These are phyloP conservation scores for Salvelinus namaycush DNA, from an alignment of 2,113 vertebrate genomes.

Conservation along the genomic window DNA sequence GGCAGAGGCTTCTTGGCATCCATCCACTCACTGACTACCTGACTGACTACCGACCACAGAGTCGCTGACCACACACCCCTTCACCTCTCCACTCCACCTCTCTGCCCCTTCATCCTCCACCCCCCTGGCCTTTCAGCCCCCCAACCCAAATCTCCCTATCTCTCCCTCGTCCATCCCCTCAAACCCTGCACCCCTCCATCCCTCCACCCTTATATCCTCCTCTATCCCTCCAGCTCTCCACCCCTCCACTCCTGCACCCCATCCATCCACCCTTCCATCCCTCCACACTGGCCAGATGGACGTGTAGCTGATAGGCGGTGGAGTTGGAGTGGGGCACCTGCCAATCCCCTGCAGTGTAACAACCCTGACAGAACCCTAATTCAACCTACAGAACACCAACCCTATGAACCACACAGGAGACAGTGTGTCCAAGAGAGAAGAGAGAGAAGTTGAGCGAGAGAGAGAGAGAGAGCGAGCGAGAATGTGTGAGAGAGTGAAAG, in stretches of 20 bases:
- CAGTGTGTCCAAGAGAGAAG: conserved; percentile 46
- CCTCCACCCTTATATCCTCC: conserved; percentile 3
- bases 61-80: conserved; percentile 32
- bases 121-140: conserved; percentile 34
- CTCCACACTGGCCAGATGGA: conserved; percentile 70
- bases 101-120: conserved; percentile 27
- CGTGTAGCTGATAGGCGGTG: conserved; percentile 64
- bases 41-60: conserved; percentile 50
- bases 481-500: too few relatives aligned
- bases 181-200: conserved; percentile 41
- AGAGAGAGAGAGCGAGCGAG: too few relatives aligned
- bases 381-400: conserved; percentile 67
- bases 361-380: conserved; percentile 79
- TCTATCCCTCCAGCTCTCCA: conserved; percentile 34
- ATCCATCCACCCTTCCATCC: conserved; percentile 55
- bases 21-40: conserved; percentile 41
- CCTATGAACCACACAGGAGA: conserved; percentile 63
- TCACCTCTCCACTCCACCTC: conserved; percentile 19
- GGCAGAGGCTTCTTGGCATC: conserved; percentile 33
- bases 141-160: conserved; percentile 40
- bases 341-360: conserved; percentile 67
- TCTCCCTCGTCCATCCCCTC: conserved; percentile 28
- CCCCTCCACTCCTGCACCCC: conserved; percentile 53
- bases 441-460: conserved; percentile 17
- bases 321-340: conserved; percentile 66